Base-by-base conservation (phyloP, 2,797 vertebrate genomes). In the Siniperca obscura region DNA sequence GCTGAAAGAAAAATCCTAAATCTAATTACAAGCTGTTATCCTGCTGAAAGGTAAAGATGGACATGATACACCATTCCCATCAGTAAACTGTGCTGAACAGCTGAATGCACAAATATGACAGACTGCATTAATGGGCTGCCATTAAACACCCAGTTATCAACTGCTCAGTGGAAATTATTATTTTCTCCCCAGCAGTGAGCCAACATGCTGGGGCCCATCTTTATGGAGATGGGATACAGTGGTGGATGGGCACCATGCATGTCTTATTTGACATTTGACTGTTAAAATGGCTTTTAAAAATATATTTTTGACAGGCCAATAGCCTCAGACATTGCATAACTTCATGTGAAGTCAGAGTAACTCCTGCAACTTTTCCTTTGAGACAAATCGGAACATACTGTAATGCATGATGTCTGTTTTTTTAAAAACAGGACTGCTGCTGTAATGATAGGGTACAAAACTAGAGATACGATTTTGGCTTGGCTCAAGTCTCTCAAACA, bases 401-500 rank as follows among this genome's bases (percentile, higher is more conserved):
- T 70, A 84, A 83, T 76, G 68, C 55, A 64, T 72, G 77, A 85
- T 16, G 66, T 67, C 65, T 70, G 74, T 55, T 76, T 84, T 70
- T 74, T 84, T 82, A 76, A 74, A 77, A 83, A 77, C 61, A 55
- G 25, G 21, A 61, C 42, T 14, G 27, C 46, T 48, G 56, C 56
- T 61, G 38, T 81, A 87, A 86, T 90, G 53, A 90, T 36, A 76
- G 64, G 56, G 66, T 55, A 78, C 57, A 75, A 60, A 81, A 73
- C 74, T 70, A 22, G 34, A 76, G n/a, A 85, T 81, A 61, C 36
- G 5, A 84, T 73, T 85, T 87, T 1, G 40, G 72, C n/a, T 65
- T 85, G 70, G 78, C 82, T 80, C 21, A 74, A 77, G 19, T 86
- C 62, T 80, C 61, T 82, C 70, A 80, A 88, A 87, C 59, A 70